These are phyloP conservation scores for Microchirus variegatus DNA, from an alignment of 2,797 vertebrate species.

Conservation along the genomic window DNA sequence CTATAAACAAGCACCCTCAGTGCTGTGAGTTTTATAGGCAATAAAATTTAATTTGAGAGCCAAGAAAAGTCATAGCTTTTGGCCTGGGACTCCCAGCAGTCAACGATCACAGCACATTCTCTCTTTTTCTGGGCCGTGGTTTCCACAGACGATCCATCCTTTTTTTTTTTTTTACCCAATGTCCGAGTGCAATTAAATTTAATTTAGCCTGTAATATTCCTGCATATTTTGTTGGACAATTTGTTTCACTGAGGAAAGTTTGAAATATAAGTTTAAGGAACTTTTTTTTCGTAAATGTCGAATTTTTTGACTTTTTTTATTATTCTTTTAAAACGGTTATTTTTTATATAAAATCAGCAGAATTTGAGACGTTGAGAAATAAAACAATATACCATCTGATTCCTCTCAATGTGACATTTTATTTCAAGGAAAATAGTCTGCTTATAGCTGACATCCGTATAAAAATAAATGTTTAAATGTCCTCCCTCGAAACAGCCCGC, in stretches of 20 bases:
- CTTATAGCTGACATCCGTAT: slow-evolving; percentile 86
- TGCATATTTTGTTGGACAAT: too few relatives aligned
- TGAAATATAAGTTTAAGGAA: too few relatives aligned
- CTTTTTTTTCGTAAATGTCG: too few relatives aligned
- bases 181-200: neutral
- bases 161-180: neutral
- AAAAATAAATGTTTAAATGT: slow-evolving; percentile 89
- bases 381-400: slow-evolving; percentile 56
- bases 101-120: slow-evolving; percentile 83
- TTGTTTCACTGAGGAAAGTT: too few relatives aligned
- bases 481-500: slow-evolving; percentile 66
- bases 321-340: too few relatives aligned
- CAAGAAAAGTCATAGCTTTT: slow-evolving; percentile 90
- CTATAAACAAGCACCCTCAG: slow-evolving; percentile 69
- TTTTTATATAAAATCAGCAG: slow-evolving; percentile 36
- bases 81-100: slow-evolving; percentile 84
- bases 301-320: too few relatives aligned
- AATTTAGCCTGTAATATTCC: neutral
- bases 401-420: slow-evolving; percentile 88
- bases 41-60: slow-evolving; percentile 93
- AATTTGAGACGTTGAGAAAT: slow-evolving; percentile 27
- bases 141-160: slow-evolving; percentile 82
- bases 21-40: slow-evolving; percentile 82
- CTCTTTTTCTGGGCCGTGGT: slow-evolving; percentile 81
- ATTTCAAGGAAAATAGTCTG: slow-evolving; percentile 93